These are phyloP conservation scores for Misgurnus mizolepis DNA, from an alignment of 2,113 vertebrate species.

Conservation along the genomic window DNA sequence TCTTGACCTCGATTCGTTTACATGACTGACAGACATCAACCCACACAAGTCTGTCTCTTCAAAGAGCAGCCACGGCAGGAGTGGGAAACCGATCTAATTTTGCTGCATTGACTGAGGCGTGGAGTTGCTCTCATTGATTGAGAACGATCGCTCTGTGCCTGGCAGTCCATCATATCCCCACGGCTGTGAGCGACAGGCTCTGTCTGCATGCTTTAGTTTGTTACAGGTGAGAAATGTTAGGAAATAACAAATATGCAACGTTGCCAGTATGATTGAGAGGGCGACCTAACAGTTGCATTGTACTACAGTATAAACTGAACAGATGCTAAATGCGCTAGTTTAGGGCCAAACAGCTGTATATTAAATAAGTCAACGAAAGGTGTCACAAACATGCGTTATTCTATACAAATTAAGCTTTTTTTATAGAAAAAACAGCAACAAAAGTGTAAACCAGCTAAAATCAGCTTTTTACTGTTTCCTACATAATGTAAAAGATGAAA, in stretches of 20 bases:
- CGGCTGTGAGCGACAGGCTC: slow-evolving; percentile 20
- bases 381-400: too few species aligned
- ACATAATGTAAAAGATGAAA: too few species aligned
- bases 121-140: slow-evolving; percentile 27
- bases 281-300: too few species aligned
- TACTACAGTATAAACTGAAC: too few species aligned
- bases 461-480: too few species aligned
- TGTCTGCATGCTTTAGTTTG: slow-evolving; percentile 28
- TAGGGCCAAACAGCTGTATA: not conserved
- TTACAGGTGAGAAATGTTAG: slow-evolving; percentile 1
- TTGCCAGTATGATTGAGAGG: not conserved
- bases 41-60: not conserved
- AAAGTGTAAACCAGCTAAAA: too few species aligned
- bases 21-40: slow-evolving; percentile 9
- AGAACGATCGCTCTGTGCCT: slow-evolving; percentile 14
- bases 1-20: not conserved
- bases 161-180: slow-evolving; percentile 29
- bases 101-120: slow-evolving; percentile 2
- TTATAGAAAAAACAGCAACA: too few species aligned
- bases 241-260: not conserved
- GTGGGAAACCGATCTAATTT: slow-evolving; percentile 19
- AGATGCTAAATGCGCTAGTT: not conserved
- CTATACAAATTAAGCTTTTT: too few species aligned
- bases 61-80: not conserved
- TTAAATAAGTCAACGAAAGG: not conserved